These are phyloP conservation scores for Hermetia illucens DNA, from an alignment of 1,140 invertebrate species.

Conservation along the genomic window DNA sequence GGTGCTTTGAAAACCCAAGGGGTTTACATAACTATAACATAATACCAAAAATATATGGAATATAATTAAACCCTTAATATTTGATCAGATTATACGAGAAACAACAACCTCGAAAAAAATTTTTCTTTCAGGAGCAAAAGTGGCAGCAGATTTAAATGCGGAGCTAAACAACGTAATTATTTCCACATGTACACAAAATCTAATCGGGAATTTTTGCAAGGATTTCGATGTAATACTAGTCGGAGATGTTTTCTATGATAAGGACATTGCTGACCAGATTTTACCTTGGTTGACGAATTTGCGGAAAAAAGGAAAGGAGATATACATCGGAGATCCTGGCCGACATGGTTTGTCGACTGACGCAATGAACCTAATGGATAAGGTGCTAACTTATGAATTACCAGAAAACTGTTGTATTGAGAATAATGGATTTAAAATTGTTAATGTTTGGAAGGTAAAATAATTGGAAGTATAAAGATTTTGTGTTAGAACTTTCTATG, in stretches of 20 bases:
- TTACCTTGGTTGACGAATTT: slow-evolving; percentile 33
- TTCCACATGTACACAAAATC: slow-evolving; percentile 22
- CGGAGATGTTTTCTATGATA: slow-evolving; percentile 42
- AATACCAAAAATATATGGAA: too few relatives aligned
- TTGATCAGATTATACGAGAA: too few relatives aligned
- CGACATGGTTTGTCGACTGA: slow-evolving; percentile 20
- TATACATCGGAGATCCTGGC: slow-evolving; percentile 30
- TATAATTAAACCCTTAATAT: too few relatives aligned
- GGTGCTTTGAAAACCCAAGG: too few relatives aligned
- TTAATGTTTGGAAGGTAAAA: slow-evolving; percentile 20
- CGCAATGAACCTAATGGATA: slow-evolving; percentile 11
- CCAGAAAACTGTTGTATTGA: slow-evolving; percentile 20
- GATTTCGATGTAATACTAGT: slow-evolving; percentile 33
- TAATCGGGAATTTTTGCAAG: slow-evolving; percentile 21
- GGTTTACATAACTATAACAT: too few relatives aligned
- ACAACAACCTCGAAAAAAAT: too few relatives aligned
- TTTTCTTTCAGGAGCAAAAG: slow-evolving; percentile 21
- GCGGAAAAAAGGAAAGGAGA: slow-evolving; percentile 17
- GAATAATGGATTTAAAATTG: slow-evolving; percentile 22
- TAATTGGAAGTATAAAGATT: too few relatives aligned
- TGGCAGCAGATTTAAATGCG: slow-evolving; percentile 34
- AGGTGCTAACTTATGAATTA: slow-evolving; percentile 14
- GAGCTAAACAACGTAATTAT: slow-evolving; percentile 31
- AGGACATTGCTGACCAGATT: slow-evolving; percentile 31
- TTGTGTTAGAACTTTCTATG: too few relatives aligned